Percentiles rank a stretch among this genome's conserved stretches.
phyloP scores from a whole-genome alignment of 2,888 invertebrate genomes.

The Julus scanicus region DNA sequence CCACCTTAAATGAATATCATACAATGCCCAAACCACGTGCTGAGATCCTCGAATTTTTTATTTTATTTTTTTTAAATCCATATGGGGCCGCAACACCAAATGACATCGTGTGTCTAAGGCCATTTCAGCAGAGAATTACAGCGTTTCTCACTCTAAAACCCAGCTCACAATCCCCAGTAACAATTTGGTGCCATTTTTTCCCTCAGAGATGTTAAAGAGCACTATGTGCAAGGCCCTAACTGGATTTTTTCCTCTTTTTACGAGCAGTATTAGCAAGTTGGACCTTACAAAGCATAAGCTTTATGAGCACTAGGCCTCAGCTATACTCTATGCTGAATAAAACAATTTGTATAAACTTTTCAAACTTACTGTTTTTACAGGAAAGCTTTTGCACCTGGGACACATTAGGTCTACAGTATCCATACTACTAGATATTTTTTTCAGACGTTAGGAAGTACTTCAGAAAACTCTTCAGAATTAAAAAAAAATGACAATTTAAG shows the following conservation, averaged over 20 bases:
- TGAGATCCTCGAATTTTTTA: background rate
- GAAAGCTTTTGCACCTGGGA: background rate
- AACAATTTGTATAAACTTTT: background rate
- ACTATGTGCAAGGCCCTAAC: background rate
- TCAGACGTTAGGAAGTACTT: background rate
- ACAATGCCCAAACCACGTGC: background rate
- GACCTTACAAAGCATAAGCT: background rate
- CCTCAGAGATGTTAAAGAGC: background rate
- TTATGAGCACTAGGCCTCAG: background rate
- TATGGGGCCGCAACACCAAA: constrained; percentile 22
- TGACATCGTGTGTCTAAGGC: background rate
- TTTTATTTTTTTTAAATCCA: background rate
- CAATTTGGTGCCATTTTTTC: background rate
- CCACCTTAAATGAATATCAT: background rate
- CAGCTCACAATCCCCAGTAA: background rate
- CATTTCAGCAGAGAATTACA: constrained; percentile 16
- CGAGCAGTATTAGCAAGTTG: background rate
- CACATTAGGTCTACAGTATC: background rate
- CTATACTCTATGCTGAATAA: background rate
- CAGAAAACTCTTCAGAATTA: background rate
- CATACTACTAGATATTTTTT: background rate
- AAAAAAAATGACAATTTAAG: background rate
- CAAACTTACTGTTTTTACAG: background rate
- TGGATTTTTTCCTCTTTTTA: background rate
- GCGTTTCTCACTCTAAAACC: background rate